Evolutionary conservation across 2,888 invertebrate genomes (phyloP).

Genomic region (Sphecodes monilicornis): DNA sequence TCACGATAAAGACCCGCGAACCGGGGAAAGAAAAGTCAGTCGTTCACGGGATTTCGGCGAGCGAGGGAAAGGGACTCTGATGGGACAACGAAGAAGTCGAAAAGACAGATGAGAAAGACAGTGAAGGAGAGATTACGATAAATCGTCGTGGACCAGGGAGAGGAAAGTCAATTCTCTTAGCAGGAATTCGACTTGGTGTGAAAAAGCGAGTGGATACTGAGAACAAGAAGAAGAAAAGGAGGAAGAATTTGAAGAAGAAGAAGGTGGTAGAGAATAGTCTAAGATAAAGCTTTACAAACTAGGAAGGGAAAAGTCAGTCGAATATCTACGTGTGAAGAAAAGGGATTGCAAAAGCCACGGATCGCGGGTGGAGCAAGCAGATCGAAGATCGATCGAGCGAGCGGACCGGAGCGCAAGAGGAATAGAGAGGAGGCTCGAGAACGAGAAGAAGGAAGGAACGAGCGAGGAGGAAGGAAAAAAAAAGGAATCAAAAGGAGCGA

Average conservation of each 20-base stretch:
- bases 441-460: background rate
- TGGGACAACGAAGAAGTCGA: too few relatives aligned
- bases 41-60: conserved; percentile 70
- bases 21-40: conserved; percentile 55
- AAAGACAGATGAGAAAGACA: too few relatives aligned
- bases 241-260: conserved; percentile 11
- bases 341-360: too few relatives aligned
- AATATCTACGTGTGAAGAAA: background rate
- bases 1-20: conserved; percentile 43
- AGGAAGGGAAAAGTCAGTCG: background rate
- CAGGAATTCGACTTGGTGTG: too few relatives aligned
- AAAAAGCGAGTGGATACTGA: too few relatives aligned
- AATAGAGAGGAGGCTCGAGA: conserved; percentile 28
- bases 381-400: conserved; percentile 16
- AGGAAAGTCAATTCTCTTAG: too few relatives aligned
- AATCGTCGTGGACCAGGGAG: too few relatives aligned
- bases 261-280: conserved; percentile 27
- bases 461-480: conserved; percentile 33
- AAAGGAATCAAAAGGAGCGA: conserved; percentile 68
- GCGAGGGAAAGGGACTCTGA: conserved; percentile 72
- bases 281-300: too few relatives aligned
- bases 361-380: background rate
- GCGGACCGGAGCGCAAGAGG: background rate
- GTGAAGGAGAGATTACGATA: too few relatives aligned
- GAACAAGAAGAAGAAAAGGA: too few relatives aligned